A percentile compares a stretch with the other conserved stretches of the same genome.
Evolutionary conservation across 2,888 invertebrate genomes (phyloP).

Genomic region (Anagyrus pseudococci): DNA sequence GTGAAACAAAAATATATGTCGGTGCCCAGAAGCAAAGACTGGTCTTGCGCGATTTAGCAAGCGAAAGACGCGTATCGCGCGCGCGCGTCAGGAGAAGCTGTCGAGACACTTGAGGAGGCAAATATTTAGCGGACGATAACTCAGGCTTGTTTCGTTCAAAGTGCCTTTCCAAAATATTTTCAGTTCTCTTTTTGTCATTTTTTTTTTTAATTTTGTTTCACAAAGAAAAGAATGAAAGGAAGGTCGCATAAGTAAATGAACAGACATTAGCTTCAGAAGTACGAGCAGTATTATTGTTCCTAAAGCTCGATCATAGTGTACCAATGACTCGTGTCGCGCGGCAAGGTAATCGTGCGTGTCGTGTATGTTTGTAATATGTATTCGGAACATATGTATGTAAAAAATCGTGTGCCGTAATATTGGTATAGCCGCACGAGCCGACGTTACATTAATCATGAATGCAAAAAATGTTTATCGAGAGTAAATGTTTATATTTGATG

Average conservation of each 20-base stretch:
- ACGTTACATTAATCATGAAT: too few species aligned
- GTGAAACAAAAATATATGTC: conserved; percentile 8
- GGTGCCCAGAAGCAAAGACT: conserved; percentile 2
- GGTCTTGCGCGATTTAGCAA: conserved; percentile 1
- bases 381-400: too few species aligned
- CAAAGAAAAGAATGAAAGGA: conserved; percentile 4
- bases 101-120: neutral
- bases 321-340: too few species aligned
- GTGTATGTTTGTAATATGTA: too few species aligned
- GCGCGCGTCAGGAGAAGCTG: neutral
- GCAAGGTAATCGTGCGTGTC: conserved; percentile 20
- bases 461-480: too few species aligned
- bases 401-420: too few species aligned
- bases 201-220: conserved; percentile 34
- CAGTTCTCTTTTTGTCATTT: too few species aligned
- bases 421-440: too few species aligned
- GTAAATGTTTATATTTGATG: too few species aligned
- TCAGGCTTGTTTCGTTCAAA: conserved; percentile 45
- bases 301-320: conserved; percentile 27
- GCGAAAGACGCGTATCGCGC: conserved; percentile 12
- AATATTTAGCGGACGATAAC: conserved; percentile 28
- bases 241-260: neutral
- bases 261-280: too few species aligned
- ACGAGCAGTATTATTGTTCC: conserved; percentile 30
- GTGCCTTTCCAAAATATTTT: conserved; percentile 48